phyloP scores from a whole-genome alignment of 2,888 invertebrate species.

The Mesorhabditis belari region DNA sequence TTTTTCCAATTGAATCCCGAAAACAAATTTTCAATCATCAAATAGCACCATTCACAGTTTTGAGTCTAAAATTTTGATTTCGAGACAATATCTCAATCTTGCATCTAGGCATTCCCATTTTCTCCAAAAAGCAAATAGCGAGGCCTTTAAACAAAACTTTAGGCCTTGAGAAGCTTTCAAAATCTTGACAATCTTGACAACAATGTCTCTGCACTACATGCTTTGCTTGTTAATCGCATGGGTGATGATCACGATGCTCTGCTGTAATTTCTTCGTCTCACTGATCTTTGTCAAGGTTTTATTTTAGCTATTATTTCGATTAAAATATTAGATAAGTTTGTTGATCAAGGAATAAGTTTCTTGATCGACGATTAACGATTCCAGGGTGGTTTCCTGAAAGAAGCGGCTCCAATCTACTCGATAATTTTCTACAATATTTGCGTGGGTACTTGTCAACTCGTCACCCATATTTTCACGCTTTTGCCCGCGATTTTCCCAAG shows the following conservation, averaged over 20 bases:
- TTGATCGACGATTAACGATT: not conserved
- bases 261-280: not conserved
- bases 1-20: too few relatives aligned
- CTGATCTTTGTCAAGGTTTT: not conserved
- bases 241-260: not conserved
- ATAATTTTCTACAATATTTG: not conserved
- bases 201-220: not conserved
- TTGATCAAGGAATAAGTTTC: not conserved
- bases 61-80: too few relatives aligned
- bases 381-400: not conserved
- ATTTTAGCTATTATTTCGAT: not conserved
- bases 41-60: too few relatives aligned
- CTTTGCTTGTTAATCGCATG: not conserved
- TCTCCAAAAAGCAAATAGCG: too few relatives aligned
- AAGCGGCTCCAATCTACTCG: not conserved
- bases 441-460: not conserved
- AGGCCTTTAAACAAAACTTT: too few relatives aligned
- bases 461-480: not conserved
- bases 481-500: not conserved
- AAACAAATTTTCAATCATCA: too few relatives aligned
- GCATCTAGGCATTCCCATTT: too few relatives aligned
- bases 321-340: not conserved
- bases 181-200: too few relatives aligned
- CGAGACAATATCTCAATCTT: too few relatives aligned
- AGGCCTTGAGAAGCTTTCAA: too few relatives aligned